Conservation (phyloP, 2,888 invertebrate species). For the Neocrepidodera transversa region DNA sequence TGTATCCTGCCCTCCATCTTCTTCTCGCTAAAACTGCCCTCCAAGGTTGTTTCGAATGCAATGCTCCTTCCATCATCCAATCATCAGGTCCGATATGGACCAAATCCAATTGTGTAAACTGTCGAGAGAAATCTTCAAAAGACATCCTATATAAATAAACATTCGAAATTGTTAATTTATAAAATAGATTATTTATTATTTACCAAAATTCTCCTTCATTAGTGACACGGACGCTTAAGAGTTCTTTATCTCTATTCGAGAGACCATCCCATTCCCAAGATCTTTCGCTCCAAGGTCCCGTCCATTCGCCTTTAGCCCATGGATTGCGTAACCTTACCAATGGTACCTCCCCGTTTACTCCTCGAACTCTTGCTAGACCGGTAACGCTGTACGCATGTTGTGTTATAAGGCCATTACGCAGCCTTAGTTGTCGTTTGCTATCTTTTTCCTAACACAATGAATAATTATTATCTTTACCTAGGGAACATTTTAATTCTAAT, state of each 20-base stretch:
- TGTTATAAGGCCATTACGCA: constrained; percentile 70
- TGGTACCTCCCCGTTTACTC: constrained; percentile 65
- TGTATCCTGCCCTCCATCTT: constrained; percentile 73
- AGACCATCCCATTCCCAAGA: constrained; percentile 75
- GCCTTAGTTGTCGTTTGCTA: constrained; percentile 63
- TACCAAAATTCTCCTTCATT: constrained; percentile 77
- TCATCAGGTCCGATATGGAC: constrained; percentile 81
- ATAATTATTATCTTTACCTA: too few species aligned
- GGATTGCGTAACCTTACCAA: constrained; percentile 71
- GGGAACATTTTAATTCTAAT: too few species aligned
- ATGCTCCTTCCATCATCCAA: constrained; percentile 73
- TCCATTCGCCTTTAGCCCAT: constrained; percentile 73
- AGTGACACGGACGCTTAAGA: constrained; percentile 67
- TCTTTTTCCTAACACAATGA: constrained; percentile 23
- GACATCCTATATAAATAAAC: constrained; percentile 66
- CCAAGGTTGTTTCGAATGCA: constrained; percentile 74
- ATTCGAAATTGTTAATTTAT: neutral
- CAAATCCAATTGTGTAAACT: constrained; percentile 73
- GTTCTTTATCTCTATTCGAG: constrained; percentile 68
- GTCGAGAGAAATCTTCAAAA: constrained; percentile 71
- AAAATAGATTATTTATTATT: too few species aligned
- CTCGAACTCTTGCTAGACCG: constrained; percentile 73
- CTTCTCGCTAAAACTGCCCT: constrained; percentile 73
- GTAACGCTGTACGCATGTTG: constrained; percentile 75
- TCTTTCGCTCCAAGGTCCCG: constrained; percentile 75